A percentile compares a stretch with the other conserved stretches of the same genome.
Conservation (phyloP, 2,888 invertebrate species). For the Alloplasta piceator region DNA sequence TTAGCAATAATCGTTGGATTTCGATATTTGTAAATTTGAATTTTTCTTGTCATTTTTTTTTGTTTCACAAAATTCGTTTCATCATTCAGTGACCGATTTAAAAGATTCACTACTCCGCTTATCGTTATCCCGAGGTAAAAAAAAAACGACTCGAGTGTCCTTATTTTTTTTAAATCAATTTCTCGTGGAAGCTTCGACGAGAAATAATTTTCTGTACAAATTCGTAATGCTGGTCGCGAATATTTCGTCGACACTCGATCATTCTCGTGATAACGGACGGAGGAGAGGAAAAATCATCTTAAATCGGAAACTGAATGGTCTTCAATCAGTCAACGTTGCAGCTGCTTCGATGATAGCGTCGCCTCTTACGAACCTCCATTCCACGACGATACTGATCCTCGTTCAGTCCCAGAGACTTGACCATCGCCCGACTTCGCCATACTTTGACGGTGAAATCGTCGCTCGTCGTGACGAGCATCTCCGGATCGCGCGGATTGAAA, state of each 20-base stretch:
- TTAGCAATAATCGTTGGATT: constrained; percentile 54
- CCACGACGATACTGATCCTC: constrained; percentile 82
- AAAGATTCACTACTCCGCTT: constrained; percentile 37
- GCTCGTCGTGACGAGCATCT: constrained; percentile 92
- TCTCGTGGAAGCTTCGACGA: background rate
- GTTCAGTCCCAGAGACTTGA: constrained; percentile 83
- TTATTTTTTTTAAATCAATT: background rate
- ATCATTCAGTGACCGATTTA: constrained; percentile 62
- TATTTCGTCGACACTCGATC: constrained; percentile 7
- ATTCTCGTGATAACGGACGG: too few species aligned
- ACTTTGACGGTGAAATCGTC: constrained; percentile 92
- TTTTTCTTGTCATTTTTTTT: constrained; percentile 36
- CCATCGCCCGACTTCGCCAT: constrained; percentile 84
- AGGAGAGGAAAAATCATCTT: constrained; percentile 65
- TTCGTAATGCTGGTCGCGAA: background rate
- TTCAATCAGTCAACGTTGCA: constrained; percentile 81
- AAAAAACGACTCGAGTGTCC: background rate
- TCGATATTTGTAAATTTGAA: constrained; percentile 40
- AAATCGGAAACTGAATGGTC: constrained; percentile 80
- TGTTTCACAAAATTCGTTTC: constrained; percentile 21
- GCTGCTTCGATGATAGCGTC: constrained; percentile 76
- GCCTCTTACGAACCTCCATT: constrained; percentile 82
- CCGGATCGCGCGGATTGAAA: constrained; percentile 91
- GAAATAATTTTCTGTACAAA: constrained; percentile 31
- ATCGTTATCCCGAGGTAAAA: constrained; percentile 13